These are phyloP conservation scores for Oscheius sp. DNA, from an alignment of 2,888 invertebrate species.

Conservation along the genomic window DNA sequence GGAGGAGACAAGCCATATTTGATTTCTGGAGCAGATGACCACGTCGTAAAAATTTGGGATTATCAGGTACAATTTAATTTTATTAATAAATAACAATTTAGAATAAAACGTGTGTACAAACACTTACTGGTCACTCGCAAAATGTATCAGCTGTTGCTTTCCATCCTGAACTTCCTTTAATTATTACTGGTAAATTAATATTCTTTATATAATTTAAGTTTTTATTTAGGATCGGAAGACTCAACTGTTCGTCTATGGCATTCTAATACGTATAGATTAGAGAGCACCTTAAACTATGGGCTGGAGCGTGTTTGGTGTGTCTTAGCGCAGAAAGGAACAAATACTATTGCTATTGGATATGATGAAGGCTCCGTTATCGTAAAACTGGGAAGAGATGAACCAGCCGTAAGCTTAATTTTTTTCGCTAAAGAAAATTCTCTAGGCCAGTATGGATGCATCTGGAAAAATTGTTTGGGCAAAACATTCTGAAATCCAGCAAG, in stretches of 20 bases:
- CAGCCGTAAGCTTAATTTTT: slow-evolving; percentile 75
- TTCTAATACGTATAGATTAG: slow-evolving; percentile 90
- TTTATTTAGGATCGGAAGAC: slow-evolving; percentile 78
- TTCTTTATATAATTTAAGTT: not conserved
- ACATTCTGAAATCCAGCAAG: slow-evolving; percentile 93
- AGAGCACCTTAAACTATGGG: slow-evolving; percentile 95
- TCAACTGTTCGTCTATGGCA: slow-evolving; percentile 90
- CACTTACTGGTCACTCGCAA: slow-evolving; percentile 93
- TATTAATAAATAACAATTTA: slow-evolving; percentile 20
- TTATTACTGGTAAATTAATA: slow-evolving; percentile 79
- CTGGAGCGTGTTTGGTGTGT: slow-evolving; percentile 98
- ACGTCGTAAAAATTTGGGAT: slow-evolving; percentile 98
- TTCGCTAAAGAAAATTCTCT: not conserved
- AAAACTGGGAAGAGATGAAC: slow-evolving; percentile 93
- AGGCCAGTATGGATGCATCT: slow-evolving; percentile 89
- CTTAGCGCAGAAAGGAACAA: slow-evolving; percentile 65
- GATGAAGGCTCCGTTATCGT: slow-evolving; percentile 95
- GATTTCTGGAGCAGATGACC: slow-evolving; percentile 97
- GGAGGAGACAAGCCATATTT: slow-evolving; percentile 98
- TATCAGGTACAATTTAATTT: slow-evolving; percentile 77
- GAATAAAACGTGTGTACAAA: slow-evolving; percentile 74
- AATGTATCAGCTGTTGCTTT: slow-evolving; percentile 90
- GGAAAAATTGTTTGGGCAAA: slow-evolving; percentile 99
- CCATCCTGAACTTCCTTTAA: slow-evolving; percentile 96
- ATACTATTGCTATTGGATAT: slow-evolving; percentile 87